A percentile compares a stretch with the other conserved stretches of the same genome.
Evolutionary conservation across 2,888 invertebrate species (phyloP).

Genomic region (Pristionchus arcanus): DNA sequence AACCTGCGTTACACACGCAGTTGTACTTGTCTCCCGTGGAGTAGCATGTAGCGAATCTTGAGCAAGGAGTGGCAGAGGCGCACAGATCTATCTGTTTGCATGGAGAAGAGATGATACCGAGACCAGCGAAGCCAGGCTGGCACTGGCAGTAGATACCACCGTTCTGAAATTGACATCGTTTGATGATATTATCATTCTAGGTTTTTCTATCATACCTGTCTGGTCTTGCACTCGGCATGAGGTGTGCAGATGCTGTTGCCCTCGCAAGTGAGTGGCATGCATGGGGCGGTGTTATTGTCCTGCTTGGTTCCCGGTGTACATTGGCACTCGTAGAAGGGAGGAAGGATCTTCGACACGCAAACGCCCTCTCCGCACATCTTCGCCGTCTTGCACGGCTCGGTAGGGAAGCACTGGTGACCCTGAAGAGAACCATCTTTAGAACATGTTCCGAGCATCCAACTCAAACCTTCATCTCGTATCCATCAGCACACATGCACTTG

Average conservation of each 20-base stretch:
- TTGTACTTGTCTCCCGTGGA: slow-evolving; percentile 29
- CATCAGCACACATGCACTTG: slow-evolving; percentile 43
- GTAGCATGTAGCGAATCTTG: slow-evolving; percentile 36
- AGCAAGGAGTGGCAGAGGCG: slow-evolving; percentile 37
- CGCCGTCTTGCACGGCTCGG: slow-evolving; percentile 22
- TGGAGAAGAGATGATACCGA: slow-evolving; percentile 51
- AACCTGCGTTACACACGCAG: slow-evolving; percentile 53
- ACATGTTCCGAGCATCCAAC: neutral
- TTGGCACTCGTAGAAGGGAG: slow-evolving; percentile 54
- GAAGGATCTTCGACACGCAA: slow-evolving; percentile 8
- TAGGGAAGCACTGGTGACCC: slow-evolving; percentile 52
- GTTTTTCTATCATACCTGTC: neutral
- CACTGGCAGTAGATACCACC: slow-evolving; percentile 55
- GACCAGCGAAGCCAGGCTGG: slow-evolving; percentile 39
- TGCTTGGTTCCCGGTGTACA: slow-evolving; percentile 44
- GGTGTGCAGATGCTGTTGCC: slow-evolving; percentile 26
- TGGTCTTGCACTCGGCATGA: slow-evolving; percentile 45
- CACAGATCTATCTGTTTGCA: slow-evolving; percentile 51
- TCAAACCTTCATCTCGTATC: slow-evolving; percentile 39
- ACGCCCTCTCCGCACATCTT: slow-evolving; percentile 54
- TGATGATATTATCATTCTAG: too few relatives aligned
- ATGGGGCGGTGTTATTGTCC: slow-evolving; percentile 50
- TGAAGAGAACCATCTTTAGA: neutral
- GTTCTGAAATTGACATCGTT: slow-evolving; percentile 9
- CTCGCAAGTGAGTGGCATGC: slow-evolving; percentile 34